Percentiles rank a stretch among this genome's conserved stretches.
phyloP scores from a whole-genome alignment of 1,140 invertebrate species.

The Eulimnadia texana region DNA sequence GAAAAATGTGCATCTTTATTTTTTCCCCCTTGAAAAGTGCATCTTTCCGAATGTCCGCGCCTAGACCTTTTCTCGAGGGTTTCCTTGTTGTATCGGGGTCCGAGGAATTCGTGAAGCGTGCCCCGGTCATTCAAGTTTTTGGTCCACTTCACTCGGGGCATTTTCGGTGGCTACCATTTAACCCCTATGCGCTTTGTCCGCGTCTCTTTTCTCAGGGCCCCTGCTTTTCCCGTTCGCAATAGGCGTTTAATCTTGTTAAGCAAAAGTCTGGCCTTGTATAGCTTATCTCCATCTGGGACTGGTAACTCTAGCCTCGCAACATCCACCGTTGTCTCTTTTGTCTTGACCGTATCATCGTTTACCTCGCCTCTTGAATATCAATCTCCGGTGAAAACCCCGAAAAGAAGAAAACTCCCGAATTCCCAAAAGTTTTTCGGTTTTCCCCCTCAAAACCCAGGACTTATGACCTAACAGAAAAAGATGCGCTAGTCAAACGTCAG shows the following conservation, averaged over 20 bases:
- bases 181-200: neutral
- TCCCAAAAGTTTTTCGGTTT: too few relatives aligned
- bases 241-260: neutral
- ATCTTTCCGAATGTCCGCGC: too few relatives aligned
- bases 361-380: too few relatives aligned
- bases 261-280: neutral
- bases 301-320: neutral
- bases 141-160: neutral
- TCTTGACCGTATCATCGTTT: neutral
- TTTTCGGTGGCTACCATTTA: neutral
- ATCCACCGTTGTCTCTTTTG: neutral
- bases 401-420: too few relatives aligned
- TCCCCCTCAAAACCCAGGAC: too few relatives aligned
- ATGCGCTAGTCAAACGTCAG: too few relatives aligned
- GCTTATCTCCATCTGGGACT: neutral
- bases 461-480: too few relatives aligned
- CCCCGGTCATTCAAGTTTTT: neutral
- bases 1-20: neutral
- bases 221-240: neutral
- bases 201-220: neutral
- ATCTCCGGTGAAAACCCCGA: too few relatives aligned
- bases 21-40: neutral
- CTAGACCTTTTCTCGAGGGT: neutral
- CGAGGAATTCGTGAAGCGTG: neutral
- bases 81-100: neutral